phyloP scores from a whole-genome alignment of 2,113 vertebrate genomes.

The Peucedramus taeniatus region DNA sequence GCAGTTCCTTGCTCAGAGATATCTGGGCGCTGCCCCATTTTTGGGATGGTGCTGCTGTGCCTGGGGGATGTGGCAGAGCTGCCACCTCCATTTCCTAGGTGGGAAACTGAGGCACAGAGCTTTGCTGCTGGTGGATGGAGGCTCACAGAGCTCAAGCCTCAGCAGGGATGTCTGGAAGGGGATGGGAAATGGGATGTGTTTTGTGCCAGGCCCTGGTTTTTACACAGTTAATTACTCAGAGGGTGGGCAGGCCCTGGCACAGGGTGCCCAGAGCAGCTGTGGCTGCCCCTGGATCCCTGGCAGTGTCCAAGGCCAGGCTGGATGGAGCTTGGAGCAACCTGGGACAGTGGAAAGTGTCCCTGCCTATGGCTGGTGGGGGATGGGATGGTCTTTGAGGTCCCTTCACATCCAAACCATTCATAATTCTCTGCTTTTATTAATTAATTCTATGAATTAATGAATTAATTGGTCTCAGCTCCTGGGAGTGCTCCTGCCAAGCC shows the following conservation, averaged over 20 bases:
- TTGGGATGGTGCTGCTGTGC: neutral
- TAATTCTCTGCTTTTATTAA: neutral
- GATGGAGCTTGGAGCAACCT: accelerated
- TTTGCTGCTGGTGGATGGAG: neutral
- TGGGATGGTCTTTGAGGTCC: neutral
- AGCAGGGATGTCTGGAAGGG: neutral
- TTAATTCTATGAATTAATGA: neutral
- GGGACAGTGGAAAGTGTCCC: neutral
- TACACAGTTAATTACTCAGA: neutral
- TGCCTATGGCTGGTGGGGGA: neutral
- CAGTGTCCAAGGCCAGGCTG: neutral
- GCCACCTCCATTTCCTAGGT: accelerated
- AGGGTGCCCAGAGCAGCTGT: neutral
- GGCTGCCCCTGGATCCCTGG: neutral
- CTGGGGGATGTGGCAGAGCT: neutral
- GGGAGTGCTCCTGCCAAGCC: neutral
- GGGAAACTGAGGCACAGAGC: neutral
- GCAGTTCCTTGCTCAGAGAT: neutral
- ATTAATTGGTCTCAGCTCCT: neutral
- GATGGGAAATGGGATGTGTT: neutral
- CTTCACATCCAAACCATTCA: neutral
- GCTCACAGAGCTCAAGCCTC: neutral
- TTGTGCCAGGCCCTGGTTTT: neutral
- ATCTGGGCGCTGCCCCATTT: neutral
- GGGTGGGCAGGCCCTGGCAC: neutral